Evolutionary conservation across 2,888 invertebrate species (phyloP).

Genomic region (Heliconius hortense): DNA sequence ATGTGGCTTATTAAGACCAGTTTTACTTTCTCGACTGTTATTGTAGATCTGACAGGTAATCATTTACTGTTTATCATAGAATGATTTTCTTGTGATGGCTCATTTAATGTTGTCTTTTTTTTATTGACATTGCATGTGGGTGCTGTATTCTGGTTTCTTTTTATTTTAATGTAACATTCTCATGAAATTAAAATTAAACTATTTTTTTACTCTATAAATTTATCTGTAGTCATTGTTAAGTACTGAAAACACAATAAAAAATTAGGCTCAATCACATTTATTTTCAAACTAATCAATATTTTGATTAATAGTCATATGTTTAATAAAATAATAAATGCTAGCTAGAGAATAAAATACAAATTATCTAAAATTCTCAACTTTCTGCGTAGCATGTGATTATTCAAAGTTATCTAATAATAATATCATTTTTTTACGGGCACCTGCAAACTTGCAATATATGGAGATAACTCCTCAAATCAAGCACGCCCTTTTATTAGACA

Average conservation of each 20-base stretch:
- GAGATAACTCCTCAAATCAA: too few species aligned
- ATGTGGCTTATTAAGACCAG: too few species aligned
- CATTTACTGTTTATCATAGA: constrained; percentile 5
- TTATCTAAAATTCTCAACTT: neutral
- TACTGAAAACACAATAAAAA: neutral
- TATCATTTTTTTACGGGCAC: neutral
- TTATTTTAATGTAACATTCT: neutral
- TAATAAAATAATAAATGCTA: neutral
- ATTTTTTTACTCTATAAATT: neutral
- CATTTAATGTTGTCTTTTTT: constrained; percentile 10
- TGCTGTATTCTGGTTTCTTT: neutral
- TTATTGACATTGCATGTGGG: constrained; percentile 4
- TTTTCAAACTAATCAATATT: neutral
- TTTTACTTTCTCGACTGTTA: constrained; percentile 1
- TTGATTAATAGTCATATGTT: neutral
- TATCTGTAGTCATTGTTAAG: neutral
- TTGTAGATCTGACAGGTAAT: neutral
- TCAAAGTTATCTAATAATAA: neutral
- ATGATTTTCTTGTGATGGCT: constrained; percentile 10
- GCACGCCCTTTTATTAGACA: neutral
- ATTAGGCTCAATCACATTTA: neutral
- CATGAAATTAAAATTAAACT: neutral
- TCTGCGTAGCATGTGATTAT: neutral
- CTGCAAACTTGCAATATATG: neutral
- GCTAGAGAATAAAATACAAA: neutral